These are phyloP conservation scores for Hoplodrina blanda DNA, from an alignment of 2,888 invertebrate genomes.

Conservation along the genomic window DNA sequence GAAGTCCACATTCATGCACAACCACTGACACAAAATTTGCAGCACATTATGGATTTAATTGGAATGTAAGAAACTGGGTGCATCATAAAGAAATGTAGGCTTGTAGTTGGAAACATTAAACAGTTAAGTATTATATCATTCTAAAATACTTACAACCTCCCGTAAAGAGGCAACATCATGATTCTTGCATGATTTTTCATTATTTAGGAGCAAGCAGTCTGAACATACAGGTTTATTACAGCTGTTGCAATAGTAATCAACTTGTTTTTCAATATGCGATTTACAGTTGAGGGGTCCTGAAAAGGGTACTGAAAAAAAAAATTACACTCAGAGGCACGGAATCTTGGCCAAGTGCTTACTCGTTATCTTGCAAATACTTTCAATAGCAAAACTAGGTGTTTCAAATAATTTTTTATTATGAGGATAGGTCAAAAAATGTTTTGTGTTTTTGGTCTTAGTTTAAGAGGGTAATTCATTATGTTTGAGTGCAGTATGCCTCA, in stretches of 20 bases:
- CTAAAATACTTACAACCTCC: slow-evolving; percentile 78
- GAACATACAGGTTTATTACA: slow-evolving; percentile 83
- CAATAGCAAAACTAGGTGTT: slow-evolving; percentile 5
- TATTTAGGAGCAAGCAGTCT: slow-evolving; percentile 85
- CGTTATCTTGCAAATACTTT: not conserved
- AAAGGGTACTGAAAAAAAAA: slow-evolving; percentile 64
- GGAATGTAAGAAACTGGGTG: too few relatives aligned
- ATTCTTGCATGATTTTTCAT: slow-evolving; percentile 84
- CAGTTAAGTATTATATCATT: not conserved
- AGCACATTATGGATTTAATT: too few relatives aligned
- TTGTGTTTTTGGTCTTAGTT: too few relatives aligned
- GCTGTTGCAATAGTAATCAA: slow-evolving; percentile 85
- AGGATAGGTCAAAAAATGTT: not conserved
- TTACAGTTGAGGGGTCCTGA: slow-evolving; percentile 72
- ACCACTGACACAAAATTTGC: too few relatives aligned
- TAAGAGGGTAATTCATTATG: slow-evolving; percentile 8
- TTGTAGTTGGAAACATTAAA: too few relatives aligned
- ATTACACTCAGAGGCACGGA: not conserved
- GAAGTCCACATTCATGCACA: too few relatives aligned
- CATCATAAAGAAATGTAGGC: too few relatives aligned
- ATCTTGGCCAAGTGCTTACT: not conserved
- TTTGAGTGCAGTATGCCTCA: not conserved
- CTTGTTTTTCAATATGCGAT: slow-evolving; percentile 76
- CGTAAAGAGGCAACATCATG: slow-evolving; percentile 81
- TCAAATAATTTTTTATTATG: not conserved